Evolutionary conservation across 2,888 invertebrate species (phyloP).

Genomic region (Psococerastis gibbosa): DNA sequence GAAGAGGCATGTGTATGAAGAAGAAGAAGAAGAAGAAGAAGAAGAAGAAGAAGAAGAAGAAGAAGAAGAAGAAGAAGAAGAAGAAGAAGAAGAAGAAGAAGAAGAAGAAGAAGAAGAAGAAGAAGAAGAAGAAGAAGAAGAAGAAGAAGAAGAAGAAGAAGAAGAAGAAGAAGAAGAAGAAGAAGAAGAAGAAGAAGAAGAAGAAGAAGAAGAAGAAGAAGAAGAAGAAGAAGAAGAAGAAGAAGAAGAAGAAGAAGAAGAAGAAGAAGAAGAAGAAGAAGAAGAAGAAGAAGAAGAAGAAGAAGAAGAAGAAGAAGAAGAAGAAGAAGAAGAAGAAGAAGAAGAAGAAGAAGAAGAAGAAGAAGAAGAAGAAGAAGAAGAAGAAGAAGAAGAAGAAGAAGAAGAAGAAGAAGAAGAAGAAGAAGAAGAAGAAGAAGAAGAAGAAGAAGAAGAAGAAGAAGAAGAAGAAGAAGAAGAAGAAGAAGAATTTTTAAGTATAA

Average conservation of each 20-base stretch:
- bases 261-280: background rate
- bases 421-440: slow-evolving; percentile 6
- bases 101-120: background rate
- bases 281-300: background rate
- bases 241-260: background rate
- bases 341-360: slow-evolving; percentile 2
- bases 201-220: slow-evolving; percentile 7
- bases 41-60: slow-evolving; percentile 3
- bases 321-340: slow-evolving; percentile 1
- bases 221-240: background rate
- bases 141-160: slow-evolving; percentile 4
- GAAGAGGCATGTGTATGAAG: too few species aligned
- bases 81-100: slow-evolving; percentile 7
- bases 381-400: slow-evolving; percentile 7
- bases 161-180: slow-evolving; percentile 2
- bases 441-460: slow-evolving; percentile 5
- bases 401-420: slow-evolving; percentile 10
- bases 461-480: slow-evolving; percentile 4
- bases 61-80: background rate
- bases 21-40: slow-evolving; percentile 5
- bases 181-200: slow-evolving; percentile 9
- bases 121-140: slow-evolving; percentile 4
- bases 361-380: background rate
- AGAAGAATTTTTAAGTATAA: too few species aligned
- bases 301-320: background rate